Percentiles rank a stretch among this genome's conserved stretches.
Evolutionary conservation across 2,797 vertebrate species (phyloP).

Genomic region (Silurus aristotelis): DNA sequence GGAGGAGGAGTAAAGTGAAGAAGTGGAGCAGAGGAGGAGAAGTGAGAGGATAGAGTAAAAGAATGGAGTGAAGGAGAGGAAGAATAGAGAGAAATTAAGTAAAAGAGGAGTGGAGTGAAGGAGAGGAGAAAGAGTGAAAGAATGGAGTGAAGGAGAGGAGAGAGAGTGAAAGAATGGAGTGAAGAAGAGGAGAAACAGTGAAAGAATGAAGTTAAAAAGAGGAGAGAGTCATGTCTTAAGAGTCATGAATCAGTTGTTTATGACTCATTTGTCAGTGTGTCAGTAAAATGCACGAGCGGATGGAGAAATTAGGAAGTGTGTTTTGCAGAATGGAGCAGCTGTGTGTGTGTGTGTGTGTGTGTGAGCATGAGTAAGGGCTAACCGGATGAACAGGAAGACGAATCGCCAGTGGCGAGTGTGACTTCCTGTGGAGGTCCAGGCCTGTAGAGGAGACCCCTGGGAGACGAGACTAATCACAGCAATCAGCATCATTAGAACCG

Average conservation of each 20-base stretch:
- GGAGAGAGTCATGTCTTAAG: neutral
- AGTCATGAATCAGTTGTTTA: neutral
- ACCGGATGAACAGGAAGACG: slow-evolving; percentile 73
- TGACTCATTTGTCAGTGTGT: slow-evolving; percentile 30
- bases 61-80: too few species aligned
- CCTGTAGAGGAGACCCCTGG: slow-evolving; percentile 48
- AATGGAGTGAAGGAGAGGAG: too few species aligned
- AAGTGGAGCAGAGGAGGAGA: too few species aligned
- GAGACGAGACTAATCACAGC: slow-evolving; percentile 54
- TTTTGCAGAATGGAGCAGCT: slow-evolving; percentile 37
- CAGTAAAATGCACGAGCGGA: slow-evolving; percentile 5
- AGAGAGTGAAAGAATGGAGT: too few species aligned
- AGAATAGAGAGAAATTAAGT: too few species aligned
- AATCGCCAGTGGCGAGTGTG: slow-evolving; percentile 75
- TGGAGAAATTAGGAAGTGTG: slow-evolving; percentile 44
- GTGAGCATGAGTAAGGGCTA: slow-evolving; percentile 58
- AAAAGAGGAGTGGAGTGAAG: too few species aligned
- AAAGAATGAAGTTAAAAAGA: neutral
- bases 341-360: slow-evolving; percentile 40
- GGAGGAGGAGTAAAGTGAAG: too few species aligned
- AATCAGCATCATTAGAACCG: slow-evolving; percentile 56
- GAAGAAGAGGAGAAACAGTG: neutral
- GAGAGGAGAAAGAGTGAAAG: too few species aligned
- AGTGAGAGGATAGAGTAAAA: too few species aligned
- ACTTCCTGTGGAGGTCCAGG: slow-evolving; percentile 70